A percentile compares a stretch with the other conserved stretches of the same genome.
Conservation (phyloP, 2,888 invertebrate species). For the Pseudococcus viburni region DNA sequence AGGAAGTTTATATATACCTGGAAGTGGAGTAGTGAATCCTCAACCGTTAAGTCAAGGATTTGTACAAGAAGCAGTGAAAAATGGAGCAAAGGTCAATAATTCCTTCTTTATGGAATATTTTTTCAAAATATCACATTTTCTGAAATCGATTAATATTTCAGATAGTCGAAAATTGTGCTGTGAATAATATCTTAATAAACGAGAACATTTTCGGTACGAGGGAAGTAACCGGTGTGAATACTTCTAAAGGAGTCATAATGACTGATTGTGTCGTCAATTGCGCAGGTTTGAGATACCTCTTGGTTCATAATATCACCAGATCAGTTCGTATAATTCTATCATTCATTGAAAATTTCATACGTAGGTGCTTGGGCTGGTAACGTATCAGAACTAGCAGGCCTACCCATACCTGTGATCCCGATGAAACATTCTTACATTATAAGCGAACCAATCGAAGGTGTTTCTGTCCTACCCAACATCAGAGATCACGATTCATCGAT, state of each 20-base stretch:
- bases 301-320: no score
- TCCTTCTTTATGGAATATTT: no score
- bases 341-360: background rate
- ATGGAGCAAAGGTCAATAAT: slow-evolving; percentile 79
- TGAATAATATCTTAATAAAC: slow-evolving; percentile 80
- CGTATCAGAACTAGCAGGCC: slow-evolving; percentile 79
- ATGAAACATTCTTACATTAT: slow-evolving; percentile 93
- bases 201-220: slow-evolving; percentile 77
- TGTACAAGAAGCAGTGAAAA: slow-evolving; percentile 79
- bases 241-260: slow-evolving; percentile 81
- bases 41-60: slow-evolving; percentile 84
- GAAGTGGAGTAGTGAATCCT: slow-evolving; percentile 89
- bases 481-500: slow-evolving; percentile 88
- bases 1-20: slow-evolving; percentile 84
- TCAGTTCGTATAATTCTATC: no score
- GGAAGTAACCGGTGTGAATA: slow-evolving; percentile 83
- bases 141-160: slow-evolving; percentile 70
- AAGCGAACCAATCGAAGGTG: slow-evolving; percentile 83
- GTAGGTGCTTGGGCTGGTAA: slow-evolving; percentile 86
- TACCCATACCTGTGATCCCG: slow-evolving; percentile 82
- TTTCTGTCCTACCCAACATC: slow-evolving; percentile 84
- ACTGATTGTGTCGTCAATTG: slow-evolving; percentile 86
- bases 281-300: slow-evolving; percentile 71
- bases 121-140: background rate
- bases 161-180: slow-evolving; percentile 84